These are phyloP conservation scores for Chaunax sp. DNA, from an alignment of 2,797 vertebrate species.

Conservation along the genomic window DNA sequence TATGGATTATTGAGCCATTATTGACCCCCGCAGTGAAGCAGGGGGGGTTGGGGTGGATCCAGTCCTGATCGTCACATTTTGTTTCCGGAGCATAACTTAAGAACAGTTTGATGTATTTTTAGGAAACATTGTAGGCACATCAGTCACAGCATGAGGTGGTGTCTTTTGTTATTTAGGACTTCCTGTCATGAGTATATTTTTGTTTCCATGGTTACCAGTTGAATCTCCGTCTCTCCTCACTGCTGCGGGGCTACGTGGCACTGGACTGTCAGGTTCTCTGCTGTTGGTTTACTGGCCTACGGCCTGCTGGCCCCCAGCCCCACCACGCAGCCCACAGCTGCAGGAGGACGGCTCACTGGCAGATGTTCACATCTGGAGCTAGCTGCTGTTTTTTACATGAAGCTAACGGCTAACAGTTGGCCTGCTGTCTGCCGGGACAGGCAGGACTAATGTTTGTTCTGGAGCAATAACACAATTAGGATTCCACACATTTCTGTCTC, in stretches of 20 bases:
- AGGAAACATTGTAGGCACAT: no score
- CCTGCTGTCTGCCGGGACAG: conserved; percentile 73
- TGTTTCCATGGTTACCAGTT: no score
- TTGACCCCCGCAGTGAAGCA: no score
- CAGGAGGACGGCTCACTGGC: conserved; percentile 65
- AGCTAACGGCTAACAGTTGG: conserved; percentile 58
- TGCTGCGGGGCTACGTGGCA: conserved; percentile 76
- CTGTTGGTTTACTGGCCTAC: conserved; percentile 78
- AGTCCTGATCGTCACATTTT: no score
- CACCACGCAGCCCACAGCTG: conserved; percentile 70
- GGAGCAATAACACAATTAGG: conserved; percentile 82
- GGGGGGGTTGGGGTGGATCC: no score
- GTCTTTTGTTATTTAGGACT: no score
- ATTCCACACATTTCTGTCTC: conserved; percentile 76
- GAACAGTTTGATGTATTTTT: no score
- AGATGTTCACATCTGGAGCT: conserved; percentile 71
- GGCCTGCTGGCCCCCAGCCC: conserved; percentile 72
- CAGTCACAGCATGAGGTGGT: no score
- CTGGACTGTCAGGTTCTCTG: conserved; percentile 69
- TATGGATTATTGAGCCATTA: no score
- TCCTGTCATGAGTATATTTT: no score
- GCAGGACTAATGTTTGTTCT: conserved; percentile 81
- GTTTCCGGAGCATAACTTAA: no score
- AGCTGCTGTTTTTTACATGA: conserved; percentile 38
- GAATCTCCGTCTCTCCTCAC: conserved; percentile 38